A percentile compares a stretch with the other conserved stretches of the same genome.
phyloP scores from a whole-genome alignment of 2,113 vertebrate species.

The Speoplatyrhinus poulsoni region DNA sequence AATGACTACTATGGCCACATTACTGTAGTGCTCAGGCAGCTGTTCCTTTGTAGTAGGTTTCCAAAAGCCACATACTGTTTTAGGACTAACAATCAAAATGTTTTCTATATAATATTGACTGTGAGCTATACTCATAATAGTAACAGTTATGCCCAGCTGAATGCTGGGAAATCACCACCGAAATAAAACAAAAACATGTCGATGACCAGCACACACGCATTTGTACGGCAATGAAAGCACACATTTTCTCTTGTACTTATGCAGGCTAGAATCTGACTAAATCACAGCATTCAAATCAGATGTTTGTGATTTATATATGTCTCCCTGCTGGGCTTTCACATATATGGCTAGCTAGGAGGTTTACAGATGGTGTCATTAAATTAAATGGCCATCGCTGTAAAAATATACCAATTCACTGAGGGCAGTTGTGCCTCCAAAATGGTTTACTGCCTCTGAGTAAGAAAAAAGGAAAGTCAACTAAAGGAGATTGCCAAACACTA shows the following conservation, averaged over 20 bases:
- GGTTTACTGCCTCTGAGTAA: conserved; percentile 63
- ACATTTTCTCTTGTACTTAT: conserved; percentile 24
- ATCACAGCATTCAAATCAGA: conserved; percentile 61
- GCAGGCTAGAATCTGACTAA: conserved; percentile 29
- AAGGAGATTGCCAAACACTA: conserved; percentile 45
- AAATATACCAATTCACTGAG: conserved; percentile 68
- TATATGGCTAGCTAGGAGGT: conserved; percentile 70
- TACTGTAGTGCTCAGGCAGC: background rate
- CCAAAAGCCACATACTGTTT: background rate
- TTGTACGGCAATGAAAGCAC: conserved; percentile 19
- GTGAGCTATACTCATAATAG: background rate
- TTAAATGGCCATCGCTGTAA: conserved; percentile 68
- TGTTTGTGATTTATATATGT: conserved; percentile 63
- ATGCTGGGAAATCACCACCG: background rate
- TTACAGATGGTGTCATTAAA: conserved; percentile 79
- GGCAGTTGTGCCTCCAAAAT: conserved; percentile 66
- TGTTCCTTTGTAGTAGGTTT: background rate
- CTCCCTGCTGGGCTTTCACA: conserved; percentile 53
- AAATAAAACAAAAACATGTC: background rate
- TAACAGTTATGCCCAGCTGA: no score
- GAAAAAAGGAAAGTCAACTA: conserved; percentile 38
- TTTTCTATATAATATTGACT: background rate
- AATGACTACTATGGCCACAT: background rate
- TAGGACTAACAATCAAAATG: background rate
- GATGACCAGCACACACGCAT: conserved; percentile 12